These are phyloP conservation scores for Cettia cetti DNA, from an alignment of 2,113 vertebrate genomes.

Conservation along the genomic window DNA sequence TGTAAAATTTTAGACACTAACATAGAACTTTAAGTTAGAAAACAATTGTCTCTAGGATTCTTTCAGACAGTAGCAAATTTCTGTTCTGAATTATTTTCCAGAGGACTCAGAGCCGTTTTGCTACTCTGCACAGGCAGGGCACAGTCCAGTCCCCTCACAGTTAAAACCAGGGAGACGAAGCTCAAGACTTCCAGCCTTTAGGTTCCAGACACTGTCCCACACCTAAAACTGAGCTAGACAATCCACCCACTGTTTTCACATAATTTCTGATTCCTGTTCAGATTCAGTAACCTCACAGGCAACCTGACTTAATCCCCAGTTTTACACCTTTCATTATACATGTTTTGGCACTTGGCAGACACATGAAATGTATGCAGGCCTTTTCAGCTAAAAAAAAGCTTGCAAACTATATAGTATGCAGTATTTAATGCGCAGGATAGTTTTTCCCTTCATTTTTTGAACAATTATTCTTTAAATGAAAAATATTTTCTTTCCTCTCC, in stretches of 20 bases:
- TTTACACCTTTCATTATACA: not conserved
- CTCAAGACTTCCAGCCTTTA: not conserved
- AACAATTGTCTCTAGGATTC: not conserved
- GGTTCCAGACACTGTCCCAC: not conserved
- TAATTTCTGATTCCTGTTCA: not conserved
- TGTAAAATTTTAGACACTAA: not conserved
- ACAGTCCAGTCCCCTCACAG: accelerated
- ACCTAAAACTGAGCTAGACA: not conserved
- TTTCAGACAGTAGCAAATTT: not conserved
- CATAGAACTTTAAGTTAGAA: not conserved
- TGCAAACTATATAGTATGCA: not conserved
- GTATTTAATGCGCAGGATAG: not conserved
- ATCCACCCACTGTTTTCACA: not conserved
- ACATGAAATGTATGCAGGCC: not conserved
- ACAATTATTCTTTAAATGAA: not conserved
- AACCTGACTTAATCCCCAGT: not conserved
- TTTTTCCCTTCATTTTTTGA: not conserved
- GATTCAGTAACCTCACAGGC: not conserved
- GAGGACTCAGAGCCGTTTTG: not conserved
- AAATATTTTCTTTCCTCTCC: not conserved
- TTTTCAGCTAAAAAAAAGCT: not conserved
- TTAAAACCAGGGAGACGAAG: not conserved
- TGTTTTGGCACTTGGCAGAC: not conserved
- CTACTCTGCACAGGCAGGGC: not conserved
- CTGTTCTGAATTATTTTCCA: not conserved